These are phyloP conservation scores for Tamandua tetradactyla DNA, from an alignment of 2,797 vertebrate genomes.

Conservation along the genomic window DNA sequence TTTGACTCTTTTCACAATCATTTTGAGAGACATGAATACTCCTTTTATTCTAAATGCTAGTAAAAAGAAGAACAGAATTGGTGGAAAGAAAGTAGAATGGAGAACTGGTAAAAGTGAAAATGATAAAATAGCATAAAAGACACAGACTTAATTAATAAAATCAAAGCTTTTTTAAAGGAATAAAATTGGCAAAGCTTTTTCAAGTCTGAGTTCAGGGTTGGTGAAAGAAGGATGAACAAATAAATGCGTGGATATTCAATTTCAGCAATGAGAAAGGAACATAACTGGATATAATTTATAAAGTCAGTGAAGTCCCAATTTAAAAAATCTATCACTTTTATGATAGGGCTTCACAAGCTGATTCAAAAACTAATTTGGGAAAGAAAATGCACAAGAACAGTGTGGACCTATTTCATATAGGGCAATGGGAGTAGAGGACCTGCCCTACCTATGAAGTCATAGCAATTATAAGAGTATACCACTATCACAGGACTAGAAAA, in stretches of 20 bases:
- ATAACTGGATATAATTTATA: background rate
- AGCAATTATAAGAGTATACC: background rate
- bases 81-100: background rate
- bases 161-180: background rate
- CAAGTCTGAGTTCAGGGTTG: background rate
- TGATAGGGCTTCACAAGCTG: background rate
- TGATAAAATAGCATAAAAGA: background rate
- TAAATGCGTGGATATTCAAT: background rate
- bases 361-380: background rate
- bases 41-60: background rate
- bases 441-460: background rate
- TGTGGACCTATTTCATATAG: background rate
- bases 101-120: background rate
- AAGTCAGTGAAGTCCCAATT: background rate
- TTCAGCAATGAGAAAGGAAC: background rate
- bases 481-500: background rate
- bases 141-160: background rate
- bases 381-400: constrained; percentile 1
- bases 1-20: background rate
- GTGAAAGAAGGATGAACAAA: background rate
- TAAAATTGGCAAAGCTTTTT: background rate
- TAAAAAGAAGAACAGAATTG: background rate
- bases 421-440: background rate
- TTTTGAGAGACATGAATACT: background rate
- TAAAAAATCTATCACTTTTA: background rate